Evolutionary conservation across 35 echinoderm and acorn worm genomes (phyloP).

Genomic region (Heliocidaris tuberculata): DNA sequence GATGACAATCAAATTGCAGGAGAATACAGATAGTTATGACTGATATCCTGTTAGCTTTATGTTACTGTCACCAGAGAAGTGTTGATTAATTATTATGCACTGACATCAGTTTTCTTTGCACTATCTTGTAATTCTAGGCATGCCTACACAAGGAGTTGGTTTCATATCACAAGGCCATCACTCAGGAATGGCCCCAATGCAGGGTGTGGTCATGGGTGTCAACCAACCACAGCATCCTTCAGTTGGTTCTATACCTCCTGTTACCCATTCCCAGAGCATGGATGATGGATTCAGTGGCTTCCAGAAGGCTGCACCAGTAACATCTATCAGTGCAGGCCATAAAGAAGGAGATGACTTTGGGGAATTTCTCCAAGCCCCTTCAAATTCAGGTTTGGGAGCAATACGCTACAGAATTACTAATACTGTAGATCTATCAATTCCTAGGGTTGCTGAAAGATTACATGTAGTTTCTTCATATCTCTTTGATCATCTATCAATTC

Average conservation of each 20-base stretch:
- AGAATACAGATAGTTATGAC: no score
- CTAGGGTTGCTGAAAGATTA: no score
- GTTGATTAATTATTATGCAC: no score
- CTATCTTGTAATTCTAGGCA: background rate
- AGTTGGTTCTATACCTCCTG: background rate
- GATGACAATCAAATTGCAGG: no score
- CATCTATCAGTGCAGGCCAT: background rate
- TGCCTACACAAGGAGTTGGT: background rate
- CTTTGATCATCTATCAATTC: no score
- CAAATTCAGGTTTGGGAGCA: slow-evolving; percentile 12
- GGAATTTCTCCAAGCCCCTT: slow-evolving; percentile 17
- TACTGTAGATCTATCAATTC: no score
- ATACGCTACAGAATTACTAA: no score
- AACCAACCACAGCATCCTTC: background rate
- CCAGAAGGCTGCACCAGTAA: slow-evolving; percentile 24
- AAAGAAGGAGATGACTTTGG: slow-evolving; percentile 26
- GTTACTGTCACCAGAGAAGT: no score
- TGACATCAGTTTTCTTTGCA: no score
- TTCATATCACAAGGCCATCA: slow-evolving; percentile 13
- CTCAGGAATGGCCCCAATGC: background rate
- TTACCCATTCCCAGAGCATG: slow-evolving; percentile 22
- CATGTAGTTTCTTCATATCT: no score
- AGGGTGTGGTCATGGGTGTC: background rate
- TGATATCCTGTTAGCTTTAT: no score
- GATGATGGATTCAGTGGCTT: slow-evolving; percentile 39